Evolutionary conservation across 2,888 invertebrate species (phyloP), one percentile per base, ranked within the genome.

Genomic region (Strigamia transsilvanica): DNA sequence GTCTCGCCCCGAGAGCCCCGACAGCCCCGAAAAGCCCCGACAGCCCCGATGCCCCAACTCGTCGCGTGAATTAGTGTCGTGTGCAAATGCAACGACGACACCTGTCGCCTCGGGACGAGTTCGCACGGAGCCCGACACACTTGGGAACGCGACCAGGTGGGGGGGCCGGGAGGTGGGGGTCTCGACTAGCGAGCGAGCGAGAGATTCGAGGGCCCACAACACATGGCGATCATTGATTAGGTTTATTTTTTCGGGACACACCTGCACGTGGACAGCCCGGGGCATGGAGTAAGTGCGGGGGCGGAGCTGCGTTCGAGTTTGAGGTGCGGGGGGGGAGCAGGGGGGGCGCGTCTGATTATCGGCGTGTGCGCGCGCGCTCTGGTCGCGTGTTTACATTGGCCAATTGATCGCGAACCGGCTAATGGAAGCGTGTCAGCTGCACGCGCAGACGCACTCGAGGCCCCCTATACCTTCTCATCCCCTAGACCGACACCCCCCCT

Each of bases 61-160:
- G 66, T 66, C 32, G 66, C 66, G 23, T 66, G 4, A 66, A 66
- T 66, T 66, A 66, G 66, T 27, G 66, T 2, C 66, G 66, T 27
- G 66, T 66, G 66, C 66, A 61, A 61, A 61, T 61, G 61, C 21
- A 61, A 61, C 3, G n/a, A 61, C 61, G 66, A 66, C 66, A 66
- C 66, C 66, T 66, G 66, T 66, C 66, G 66, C 66, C 66, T 66
- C 66, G 66, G 66, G 66, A 27, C 66, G 66, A 23, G 66, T 66
- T 66, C 66, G 66, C 66, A 66, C 66, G 66, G 66, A 66, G 66
- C 27, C 66, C 66, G 66, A 66, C 27, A 66, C 66, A 66, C 66
- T 66, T 66, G 66, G 66, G 66, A 66, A 66, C 66, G 32, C 66
- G 66, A 66, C 66, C 66, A 66, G 66, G 66, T 66, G 66, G 66